Conservation (phyloP, 2,113 vertebrate species). For the Alectura lathami region DNA sequence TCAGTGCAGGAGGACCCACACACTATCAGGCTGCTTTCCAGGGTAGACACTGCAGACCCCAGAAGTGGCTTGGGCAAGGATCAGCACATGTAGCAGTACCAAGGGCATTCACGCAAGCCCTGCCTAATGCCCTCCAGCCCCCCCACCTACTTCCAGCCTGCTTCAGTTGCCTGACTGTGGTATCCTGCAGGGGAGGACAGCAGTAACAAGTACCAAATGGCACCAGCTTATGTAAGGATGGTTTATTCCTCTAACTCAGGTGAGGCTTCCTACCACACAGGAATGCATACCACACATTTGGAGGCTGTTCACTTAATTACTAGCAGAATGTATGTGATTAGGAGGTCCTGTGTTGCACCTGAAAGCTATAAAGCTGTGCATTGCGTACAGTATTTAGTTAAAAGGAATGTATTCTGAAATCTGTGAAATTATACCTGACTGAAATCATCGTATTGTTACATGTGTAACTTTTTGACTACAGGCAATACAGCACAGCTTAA, state of each 20-base stretch:
- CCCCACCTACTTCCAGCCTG: neutral
- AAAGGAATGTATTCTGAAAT: neutral
- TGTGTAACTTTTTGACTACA: neutral
- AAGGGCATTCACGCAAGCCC: accelerated
- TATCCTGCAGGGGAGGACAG: neutral
- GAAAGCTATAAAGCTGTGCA: neutral
- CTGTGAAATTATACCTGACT: neutral
- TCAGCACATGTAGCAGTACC: neutral
- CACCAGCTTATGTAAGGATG: neutral
- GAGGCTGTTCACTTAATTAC: neutral
- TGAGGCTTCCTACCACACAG: neutral
- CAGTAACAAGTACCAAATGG: neutral
- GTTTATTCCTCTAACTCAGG: neutral
- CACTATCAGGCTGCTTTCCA: neutral
- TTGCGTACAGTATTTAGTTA: too few species aligned
- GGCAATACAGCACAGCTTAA: neutral
- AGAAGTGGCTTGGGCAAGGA: neutral
- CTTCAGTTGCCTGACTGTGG: neutral
- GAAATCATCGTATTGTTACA: neutral
- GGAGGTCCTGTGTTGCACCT: neutral
- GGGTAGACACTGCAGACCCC: neutral
- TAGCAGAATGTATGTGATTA: neutral
- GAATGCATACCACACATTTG: neutral
- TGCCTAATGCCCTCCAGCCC: neutral
- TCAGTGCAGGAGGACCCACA: neutral